Evolutionary conservation across 2,113 vertebrate species (phyloP), one percentile per base, ranked within the genome.

Genomic region (Lepus timidus): DNA sequence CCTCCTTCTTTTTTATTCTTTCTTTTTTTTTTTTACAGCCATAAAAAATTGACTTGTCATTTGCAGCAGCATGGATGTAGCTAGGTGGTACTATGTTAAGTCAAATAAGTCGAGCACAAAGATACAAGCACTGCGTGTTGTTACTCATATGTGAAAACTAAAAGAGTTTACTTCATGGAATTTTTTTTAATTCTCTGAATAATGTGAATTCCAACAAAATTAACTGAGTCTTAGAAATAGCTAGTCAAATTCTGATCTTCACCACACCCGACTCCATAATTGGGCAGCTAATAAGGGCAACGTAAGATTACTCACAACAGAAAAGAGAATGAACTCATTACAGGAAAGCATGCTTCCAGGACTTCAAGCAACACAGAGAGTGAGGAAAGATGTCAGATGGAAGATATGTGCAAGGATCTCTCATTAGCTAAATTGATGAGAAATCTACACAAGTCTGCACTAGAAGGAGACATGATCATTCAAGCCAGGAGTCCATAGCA

Each of bases 381-480:
- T 19, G 27, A 51, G 6, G 29, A 39, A 9, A 9, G 9, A 58
- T 12, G n/a, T 31, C 1, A 1, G 4, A 9, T 33, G 19, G 4
- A 9, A 65, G 20, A 9, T 49, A 65, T n/a, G 1, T 33, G 52
- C 4, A 83, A 71, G 1, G 0, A 31, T 75, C 6, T 39, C 22
- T 82, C 29, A 79, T 13, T 14, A 65, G 33, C 13, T 81, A 78
- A 52, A 9, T 4, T 49, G 6, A 29, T 71, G 55, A 87, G 36
- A 88, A 92, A 79, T 12, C 6, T 51, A 31, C 2, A 80, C 9
- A 33, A 1, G 7, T 3, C 9, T 67, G 68, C 55, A 33, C 1
- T 1, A n/a, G 5, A 3, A 49, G 1, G 20, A 1, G 68, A n/a
- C 0, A 0, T 76, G 20, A 55, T 1, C 23, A 14, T 12, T 19